Evolutionary conservation across 2,797 vertebrate species (phyloP).

Genomic region (Tamandua tetradactyla): DNA sequence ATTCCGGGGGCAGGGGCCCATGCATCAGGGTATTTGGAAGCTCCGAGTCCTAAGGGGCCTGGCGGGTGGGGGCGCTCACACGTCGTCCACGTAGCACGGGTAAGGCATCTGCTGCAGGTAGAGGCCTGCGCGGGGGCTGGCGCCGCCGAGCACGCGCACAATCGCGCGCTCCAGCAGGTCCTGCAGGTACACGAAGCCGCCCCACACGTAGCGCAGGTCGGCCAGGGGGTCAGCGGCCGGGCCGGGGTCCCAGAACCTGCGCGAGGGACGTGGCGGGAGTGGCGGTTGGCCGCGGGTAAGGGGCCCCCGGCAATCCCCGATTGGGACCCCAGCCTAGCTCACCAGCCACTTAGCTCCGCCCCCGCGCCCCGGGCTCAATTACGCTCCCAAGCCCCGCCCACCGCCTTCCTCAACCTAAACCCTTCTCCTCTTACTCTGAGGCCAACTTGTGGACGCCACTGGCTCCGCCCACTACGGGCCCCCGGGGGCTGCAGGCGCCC

Average conservation of each 20-base stretch:
- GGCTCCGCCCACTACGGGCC: background rate
- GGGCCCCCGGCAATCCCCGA: rapidly evolving
- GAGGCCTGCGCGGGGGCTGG: constrained; percentile 83
- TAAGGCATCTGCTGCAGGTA: constrained; percentile 97
- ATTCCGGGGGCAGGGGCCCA: background rate
- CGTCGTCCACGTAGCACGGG: constrained; percentile 93
- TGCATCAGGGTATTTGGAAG: background rate
- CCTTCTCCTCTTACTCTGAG: background rate
- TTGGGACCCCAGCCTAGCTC: background rate
- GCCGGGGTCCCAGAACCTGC: constrained; percentile 94
- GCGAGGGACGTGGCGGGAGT: background rate
- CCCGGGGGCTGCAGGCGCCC: too few species aligned
- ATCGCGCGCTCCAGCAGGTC: constrained; percentile 90
- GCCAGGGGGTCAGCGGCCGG: constrained; percentile 90
- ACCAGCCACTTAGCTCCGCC: rapidly evolving
- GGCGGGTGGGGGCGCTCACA: constrained; percentile 84
- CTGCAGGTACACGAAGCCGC: constrained; percentile 93
- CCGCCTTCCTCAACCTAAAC: background rate
- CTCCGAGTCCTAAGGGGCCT: background rate
- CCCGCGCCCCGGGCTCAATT: background rate
- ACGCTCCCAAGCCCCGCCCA: background rate
- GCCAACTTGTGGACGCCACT: too few species aligned
- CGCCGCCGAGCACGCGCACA: constrained; percentile 83
- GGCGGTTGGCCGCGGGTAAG: rapidly evolving
- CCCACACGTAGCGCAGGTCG: constrained; percentile 93